Conservation (phyloP, 2,797 vertebrate species). For the Sebastes itinus region DNA sequence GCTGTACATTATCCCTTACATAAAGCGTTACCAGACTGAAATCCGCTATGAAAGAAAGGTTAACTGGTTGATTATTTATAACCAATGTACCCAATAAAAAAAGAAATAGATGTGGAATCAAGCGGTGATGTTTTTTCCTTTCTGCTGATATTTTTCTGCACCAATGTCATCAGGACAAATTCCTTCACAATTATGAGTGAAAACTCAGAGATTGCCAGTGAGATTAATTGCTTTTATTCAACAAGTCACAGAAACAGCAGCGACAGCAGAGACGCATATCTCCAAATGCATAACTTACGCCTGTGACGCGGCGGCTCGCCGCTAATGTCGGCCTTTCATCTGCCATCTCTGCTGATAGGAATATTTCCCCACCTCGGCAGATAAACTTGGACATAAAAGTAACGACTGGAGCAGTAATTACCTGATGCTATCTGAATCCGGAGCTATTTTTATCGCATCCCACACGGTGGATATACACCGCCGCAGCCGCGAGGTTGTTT, state of each 20-base stretch:
- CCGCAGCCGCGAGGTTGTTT: not conserved
- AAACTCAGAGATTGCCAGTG: conserved; percentile 24
- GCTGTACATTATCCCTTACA: too few relatives aligned
- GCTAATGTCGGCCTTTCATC: conserved; percentile 57
- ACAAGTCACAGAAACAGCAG: conserved; percentile 26
- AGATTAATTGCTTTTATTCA: conserved; percentile 53
- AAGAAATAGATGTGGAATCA: not conserved
- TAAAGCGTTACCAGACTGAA: not conserved
- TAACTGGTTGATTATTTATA: not conserved
- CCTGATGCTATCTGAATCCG: conserved; percentile 53
- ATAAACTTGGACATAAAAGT: conserved; percentile 59
- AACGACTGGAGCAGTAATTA: conserved; percentile 59
- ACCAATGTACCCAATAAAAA: not conserved
- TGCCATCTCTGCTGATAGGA: conserved; percentile 52
- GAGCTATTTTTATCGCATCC: conserved; percentile 31
- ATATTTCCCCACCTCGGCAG: conserved; percentile 48
- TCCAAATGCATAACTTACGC: conserved; percentile 7
- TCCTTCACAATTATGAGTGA: not conserved
- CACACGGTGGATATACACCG: not conserved
- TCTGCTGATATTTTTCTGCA: not conserved
- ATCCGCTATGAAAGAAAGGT: not conserved
- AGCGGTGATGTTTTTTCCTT: not conserved
- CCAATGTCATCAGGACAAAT: conserved; percentile 23
- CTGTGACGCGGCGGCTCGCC: not conserved
- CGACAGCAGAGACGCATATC: conserved; percentile 28